phyloP scores from a whole-genome alignment of 2,797 vertebrate genomes.

The Notamacropus eugenii region DNA sequence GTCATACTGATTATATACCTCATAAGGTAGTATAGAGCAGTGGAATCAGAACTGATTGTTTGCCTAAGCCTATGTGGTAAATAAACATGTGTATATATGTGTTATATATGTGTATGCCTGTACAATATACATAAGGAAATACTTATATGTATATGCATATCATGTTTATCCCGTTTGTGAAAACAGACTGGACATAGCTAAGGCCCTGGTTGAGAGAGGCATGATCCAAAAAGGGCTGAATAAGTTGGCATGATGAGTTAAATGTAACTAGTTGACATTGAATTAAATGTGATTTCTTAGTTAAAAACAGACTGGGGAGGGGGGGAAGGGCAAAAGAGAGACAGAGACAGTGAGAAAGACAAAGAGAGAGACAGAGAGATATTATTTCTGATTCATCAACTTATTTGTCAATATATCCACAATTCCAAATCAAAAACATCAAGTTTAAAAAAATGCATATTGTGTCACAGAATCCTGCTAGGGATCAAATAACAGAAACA shows the following conservation, averaged over 20 bases:
- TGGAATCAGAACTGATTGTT: not conserved
- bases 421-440: not conserved
- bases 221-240: not conserved
- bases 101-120: not conserved
- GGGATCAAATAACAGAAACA: not conserved
- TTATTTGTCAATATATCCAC: not conserved
- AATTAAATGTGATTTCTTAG: not conserved
- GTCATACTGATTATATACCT: not conserved
- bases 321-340: no score
- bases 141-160: not conserved
- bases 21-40: not conserved
- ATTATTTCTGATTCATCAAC: not conserved
- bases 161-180: not conserved
- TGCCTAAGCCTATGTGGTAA: not conserved
- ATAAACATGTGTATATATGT: not conserved
- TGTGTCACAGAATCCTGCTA: not conserved
- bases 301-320: not conserved
- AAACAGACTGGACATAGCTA: not conserved
- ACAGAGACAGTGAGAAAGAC: no score
- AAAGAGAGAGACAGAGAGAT: no score
- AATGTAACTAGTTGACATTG: not conserved
- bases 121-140: not conserved
- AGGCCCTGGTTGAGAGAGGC: not conserved
- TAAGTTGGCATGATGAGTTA: not conserved
- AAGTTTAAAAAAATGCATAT: not conserved